Percentiles rank a stretch among this genome's conserved stretches.
phyloP scores from a whole-genome alignment of 2,888 invertebrate species.

The Agrotis segetum region DNA sequence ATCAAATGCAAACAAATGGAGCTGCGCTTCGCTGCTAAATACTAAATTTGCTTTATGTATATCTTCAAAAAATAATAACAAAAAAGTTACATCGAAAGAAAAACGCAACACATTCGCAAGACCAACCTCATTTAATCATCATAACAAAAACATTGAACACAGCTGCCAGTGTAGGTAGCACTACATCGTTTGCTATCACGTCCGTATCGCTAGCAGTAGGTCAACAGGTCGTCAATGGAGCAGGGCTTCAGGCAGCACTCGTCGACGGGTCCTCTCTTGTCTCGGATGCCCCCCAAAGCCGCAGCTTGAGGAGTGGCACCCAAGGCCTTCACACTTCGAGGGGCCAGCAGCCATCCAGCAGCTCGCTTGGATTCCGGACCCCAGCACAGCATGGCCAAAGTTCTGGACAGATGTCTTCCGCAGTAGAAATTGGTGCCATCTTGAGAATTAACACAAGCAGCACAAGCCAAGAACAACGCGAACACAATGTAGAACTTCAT shows the following conservation, averaged over 20 bases:
- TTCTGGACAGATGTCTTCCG: slow-evolving; percentile 42
- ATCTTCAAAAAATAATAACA: background rate
- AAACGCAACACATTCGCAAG: background rate
- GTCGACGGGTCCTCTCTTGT: slow-evolving; percentile 56
- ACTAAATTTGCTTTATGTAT: background rate
- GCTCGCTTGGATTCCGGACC: slow-evolving; percentile 41
- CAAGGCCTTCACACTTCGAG: slow-evolving; percentile 28
- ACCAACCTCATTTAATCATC: slow-evolving; percentile 31
- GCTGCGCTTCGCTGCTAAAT: background rate
- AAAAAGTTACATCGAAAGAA: background rate
- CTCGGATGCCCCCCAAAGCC: slow-evolving; percentile 12
- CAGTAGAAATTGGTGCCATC: slow-evolving; percentile 45
- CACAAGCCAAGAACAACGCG: slow-evolving; percentile 28
- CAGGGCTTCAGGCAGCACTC: slow-evolving; percentile 59
- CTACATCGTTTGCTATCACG: background rate
- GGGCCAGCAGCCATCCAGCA: slow-evolving; percentile 45
- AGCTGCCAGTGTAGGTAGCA: background rate
- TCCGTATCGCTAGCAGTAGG: slow-evolving; percentile 42
- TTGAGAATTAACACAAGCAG: slow-evolving; percentile 24
- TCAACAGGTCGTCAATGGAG: slow-evolving; percentile 48
- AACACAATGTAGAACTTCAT: slow-evolving; percentile 52
- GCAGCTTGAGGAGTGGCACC: background rate
- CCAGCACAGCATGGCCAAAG: slow-evolving; percentile 43
- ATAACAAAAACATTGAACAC: slow-evolving; percentile 21
- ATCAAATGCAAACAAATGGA: no score